Conservation (phyloP, 2,888 invertebrate genomes). For the Dryobota labecula region DNA sequence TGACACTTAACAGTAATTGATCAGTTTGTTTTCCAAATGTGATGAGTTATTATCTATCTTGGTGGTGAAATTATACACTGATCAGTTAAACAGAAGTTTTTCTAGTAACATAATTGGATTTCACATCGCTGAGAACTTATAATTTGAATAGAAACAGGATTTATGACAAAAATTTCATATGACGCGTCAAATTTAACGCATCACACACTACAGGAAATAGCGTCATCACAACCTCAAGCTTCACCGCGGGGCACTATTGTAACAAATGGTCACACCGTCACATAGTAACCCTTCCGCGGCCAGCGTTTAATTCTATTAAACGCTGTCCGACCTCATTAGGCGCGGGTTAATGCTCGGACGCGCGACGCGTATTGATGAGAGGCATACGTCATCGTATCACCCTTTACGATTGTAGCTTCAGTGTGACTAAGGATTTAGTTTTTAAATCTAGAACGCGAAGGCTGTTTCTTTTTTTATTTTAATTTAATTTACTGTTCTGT, state of each 20-base stretch:
- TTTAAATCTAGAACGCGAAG: background rate
- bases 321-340: slow-evolving; percentile 84
- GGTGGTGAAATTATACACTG: too few species aligned
- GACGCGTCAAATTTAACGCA: slow-evolving; percentile 40
- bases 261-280: slow-evolving; percentile 58
- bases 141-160: slow-evolving; percentile 4
- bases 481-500: too few species aligned
- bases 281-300: slow-evolving; percentile 66
- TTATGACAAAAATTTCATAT: slow-evolving; percentile 10
- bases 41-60: too few species aligned
- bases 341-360: slow-evolving; percentile 81
- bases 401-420: slow-evolving; percentile 56
- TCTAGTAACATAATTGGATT: too few species aligned
- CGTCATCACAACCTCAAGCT: slow-evolving; percentile 47
- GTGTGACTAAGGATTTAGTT: background rate
- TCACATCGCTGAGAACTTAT: too few species aligned
- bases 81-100: too few species aligned
- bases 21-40: too few species aligned
- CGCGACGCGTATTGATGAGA: slow-evolving; percentile 85
- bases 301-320: slow-evolving; percentile 86
- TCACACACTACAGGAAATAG: slow-evolving; percentile 59
- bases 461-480: background rate
- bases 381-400: slow-evolving; percentile 85
- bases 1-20: too few species aligned
- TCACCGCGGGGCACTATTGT: slow-evolving; percentile 57